Evolutionary conservation across 2,113 vertebrate species (phyloP), one percentile per base, ranked within the genome.

Genomic region (Dolichallabes microphthalmus): DNA sequence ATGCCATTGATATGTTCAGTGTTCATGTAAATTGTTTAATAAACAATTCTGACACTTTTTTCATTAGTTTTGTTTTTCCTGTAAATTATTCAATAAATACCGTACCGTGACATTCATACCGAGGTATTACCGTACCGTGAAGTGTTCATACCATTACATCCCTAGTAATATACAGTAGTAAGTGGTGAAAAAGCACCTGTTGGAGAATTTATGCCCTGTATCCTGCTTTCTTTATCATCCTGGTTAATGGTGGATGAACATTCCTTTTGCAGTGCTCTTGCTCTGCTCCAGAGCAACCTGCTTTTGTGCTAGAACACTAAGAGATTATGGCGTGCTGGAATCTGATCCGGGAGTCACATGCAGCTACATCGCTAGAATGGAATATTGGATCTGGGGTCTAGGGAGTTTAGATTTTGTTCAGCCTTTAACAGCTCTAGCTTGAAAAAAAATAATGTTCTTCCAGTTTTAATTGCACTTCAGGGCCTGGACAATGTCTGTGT

Each of bases 401-500:
- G 2, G 58, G 32, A 12, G 30, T 79, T 77, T 66, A 85, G 83
- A 57, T 53, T 27, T 71, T 60, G 39, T 79, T 80, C 76, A 60
- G 79, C 55, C 39, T 68, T 79, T 80, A 85, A 60, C 55, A 73
- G n/a, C 57, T 45, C 9, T 20, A 69, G n/a, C 61, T 17, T 30
- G 9, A 15, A 52, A 50, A 63, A 25, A 73, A 68, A 53, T 78
- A 61, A n/a, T 15, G 25, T 83, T 77, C 20, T 53, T 86, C 57
- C 15, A 57, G 69, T 82, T 82, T 75, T 75, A 86, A 86, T 86
- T 82, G 55, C 45, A 35, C 69, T 61, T 71, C 52, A 58, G 76
- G 27, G 75, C 17, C 64, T 82, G 85, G 79, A 75, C 69, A 60
- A 52, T 75, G 68, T 81, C 58, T 82, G 11, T 32, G 20, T 39